phyloP scores from a whole-genome alignment of 2,888 invertebrate genomes.

The Orchesellides sinensis region DNA sequence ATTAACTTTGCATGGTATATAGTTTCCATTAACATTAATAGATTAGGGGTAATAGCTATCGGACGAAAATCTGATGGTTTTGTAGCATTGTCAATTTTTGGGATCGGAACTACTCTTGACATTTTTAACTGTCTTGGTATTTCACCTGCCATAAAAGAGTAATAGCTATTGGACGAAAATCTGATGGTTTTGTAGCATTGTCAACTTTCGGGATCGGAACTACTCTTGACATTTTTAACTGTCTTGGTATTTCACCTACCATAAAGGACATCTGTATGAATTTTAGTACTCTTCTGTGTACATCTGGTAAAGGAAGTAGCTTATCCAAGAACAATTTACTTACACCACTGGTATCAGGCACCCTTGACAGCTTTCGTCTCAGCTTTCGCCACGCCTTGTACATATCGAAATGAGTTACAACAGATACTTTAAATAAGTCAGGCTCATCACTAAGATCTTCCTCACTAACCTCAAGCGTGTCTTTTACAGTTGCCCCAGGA shows the following conservation, averaged over 20 bases:
- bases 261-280: neutral
- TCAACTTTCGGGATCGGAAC: constrained; percentile 17
- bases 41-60: neutral
- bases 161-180: constrained; percentile 27
- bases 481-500: neutral
- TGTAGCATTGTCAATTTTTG: constrained; percentile 2
- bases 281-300: neutral
- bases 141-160: constrained; percentile 1
- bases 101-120: constrained; percentile 1
- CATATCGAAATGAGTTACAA: neutral
- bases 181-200: neutral
- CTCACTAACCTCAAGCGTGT: neutral
- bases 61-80: constrained; percentile 22
- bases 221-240: constrained; percentile 2
- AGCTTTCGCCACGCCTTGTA: neutral
- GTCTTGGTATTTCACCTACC: neutral
- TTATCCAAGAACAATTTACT: neutral
- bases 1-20: neutral
- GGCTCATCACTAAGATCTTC: no score
- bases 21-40: constrained; percentile 5
- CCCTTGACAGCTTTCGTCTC: neutral
- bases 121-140: constrained; percentile 14
- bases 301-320: neutral
- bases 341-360: neutral
- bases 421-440: neutral